A percentile compares a stretch with the other conserved stretches of the same genome.
Conservation (phyloP, 2,888 invertebrate genomes). For the Eilema griseolum region DNA sequence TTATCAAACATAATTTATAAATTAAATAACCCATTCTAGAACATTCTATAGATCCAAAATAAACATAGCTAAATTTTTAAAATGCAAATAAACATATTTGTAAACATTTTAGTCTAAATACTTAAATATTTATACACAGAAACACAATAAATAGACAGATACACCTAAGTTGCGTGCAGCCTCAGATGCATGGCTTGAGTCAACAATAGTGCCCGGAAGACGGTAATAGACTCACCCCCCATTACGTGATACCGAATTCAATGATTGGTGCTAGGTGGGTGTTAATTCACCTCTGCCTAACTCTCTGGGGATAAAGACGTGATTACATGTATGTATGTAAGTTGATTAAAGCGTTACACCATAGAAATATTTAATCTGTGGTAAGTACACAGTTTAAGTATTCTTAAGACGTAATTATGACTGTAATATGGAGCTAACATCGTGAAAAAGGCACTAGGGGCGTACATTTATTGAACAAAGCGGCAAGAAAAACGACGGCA, state of each 20-base stretch:
- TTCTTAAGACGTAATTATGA: constrained; percentile 60
- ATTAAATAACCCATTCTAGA: not conserved
- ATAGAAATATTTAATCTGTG: constrained; percentile 3
- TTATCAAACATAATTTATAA: not conserved
- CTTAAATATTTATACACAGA: not conserved
- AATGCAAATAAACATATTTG: too few species aligned
- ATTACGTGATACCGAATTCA: too few species aligned
- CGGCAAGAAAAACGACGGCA: constrained; percentile 79
- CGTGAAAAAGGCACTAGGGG: constrained; percentile 69
- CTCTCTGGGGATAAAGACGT: too few species aligned
- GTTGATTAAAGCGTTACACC: constrained; percentile 7
- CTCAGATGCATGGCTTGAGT: too few species aligned
- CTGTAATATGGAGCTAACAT: constrained; percentile 68
- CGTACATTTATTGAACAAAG: constrained; percentile 80
- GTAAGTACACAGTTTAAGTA: constrained; percentile 39
- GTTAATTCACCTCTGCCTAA: too few species aligned
- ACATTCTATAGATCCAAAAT: too few species aligned
- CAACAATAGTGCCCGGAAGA: too few species aligned
- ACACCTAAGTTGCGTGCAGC: too few species aligned
- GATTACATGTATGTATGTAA: too few species aligned
- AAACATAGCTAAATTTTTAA: too few species aligned
- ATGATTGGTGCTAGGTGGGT: too few species aligned
- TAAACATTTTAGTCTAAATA: constrained; percentile 13
- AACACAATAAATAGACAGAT: not conserved
- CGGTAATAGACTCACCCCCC: too few species aligned